Percentiles rank a stretch among this genome's conserved stretches.
These are phyloP conservation scores for Xestobium rufovillosum DNA, from an alignment of 2,888 invertebrate species.

Conservation along the genomic window DNA sequence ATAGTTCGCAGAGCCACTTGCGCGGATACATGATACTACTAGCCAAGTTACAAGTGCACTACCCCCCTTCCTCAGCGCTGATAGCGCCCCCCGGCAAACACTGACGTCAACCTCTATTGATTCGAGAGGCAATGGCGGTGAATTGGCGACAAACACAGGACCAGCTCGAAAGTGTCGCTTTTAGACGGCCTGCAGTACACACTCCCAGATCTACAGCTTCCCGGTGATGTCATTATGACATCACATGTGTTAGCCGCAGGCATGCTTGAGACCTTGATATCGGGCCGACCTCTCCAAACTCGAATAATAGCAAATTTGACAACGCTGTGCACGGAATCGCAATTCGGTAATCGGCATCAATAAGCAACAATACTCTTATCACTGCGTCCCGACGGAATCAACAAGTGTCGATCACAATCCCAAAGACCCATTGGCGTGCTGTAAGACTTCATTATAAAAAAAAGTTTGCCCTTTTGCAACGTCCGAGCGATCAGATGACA, in stretches of 20 bases:
- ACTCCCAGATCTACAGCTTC: constrained; percentile 35
- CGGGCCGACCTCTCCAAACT: constrained; percentile 17
- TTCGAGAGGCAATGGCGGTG: constrained; percentile 39
- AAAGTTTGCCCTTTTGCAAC: too few species aligned
- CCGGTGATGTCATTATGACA: constrained; percentile 48
- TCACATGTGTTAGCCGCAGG: constrained; percentile 43
- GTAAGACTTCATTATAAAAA: too few species aligned
- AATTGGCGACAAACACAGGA: constrained; percentile 30
- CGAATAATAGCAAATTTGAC: too few species aligned
- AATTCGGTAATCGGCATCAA: too few species aligned
- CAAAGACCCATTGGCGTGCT: too few species aligned
- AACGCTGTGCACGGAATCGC: too few species aligned
- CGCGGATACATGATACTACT: constrained; percentile 45
- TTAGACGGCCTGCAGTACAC: constrained; percentile 14
- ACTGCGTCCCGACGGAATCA: too few species aligned
- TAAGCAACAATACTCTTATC: too few species aligned
- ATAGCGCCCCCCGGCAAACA: constrained; percentile 40
- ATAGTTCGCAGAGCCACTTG: constrained; percentile 42
- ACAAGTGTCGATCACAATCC: too few species aligned
- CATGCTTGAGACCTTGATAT: constrained; percentile 40
- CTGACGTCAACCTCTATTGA: constrained; percentile 45
- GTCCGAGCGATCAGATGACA: too few species aligned
- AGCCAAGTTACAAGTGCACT: constrained; percentile 46
- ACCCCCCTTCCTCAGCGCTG: constrained; percentile 39
- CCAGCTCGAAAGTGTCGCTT: constrained; percentile 20